Evolutionary conservation across 2,888 invertebrate genomes (phyloP), one percentile per base, ranked within the genome.

Genomic region (Sycophila texana): DNA sequence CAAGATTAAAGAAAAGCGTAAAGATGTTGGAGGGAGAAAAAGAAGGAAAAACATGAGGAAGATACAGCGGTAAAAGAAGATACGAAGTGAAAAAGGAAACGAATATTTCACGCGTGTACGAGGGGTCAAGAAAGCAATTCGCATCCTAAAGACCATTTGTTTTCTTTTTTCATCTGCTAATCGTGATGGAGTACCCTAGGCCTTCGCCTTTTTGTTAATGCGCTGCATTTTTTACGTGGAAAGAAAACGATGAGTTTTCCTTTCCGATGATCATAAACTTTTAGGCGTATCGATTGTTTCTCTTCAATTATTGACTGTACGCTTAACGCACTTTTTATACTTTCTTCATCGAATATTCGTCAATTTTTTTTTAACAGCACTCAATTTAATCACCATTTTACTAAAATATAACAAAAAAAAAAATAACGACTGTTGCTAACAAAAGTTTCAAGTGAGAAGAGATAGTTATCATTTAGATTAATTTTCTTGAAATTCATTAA

Each of bases 61-160:
- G n/a, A n/a, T n/a, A 49, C 26, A 61, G 20, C 51, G 13, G 51
- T 57, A 39, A 5, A 30, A 13, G 58, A 30, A 49, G 55, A 53
- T n/a, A 18, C 5, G 0, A 18, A 30, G 12, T 16, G 57, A 20
- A 16, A 55, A n/a, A 47, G 60, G 22, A 12, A 57, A 51, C 53
- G n/a, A 10, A 26, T 39, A 39, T 39, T 39, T 39, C 39, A 39
- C 58, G 49, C 12, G 49, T 16, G 53, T n/a, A 60, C 18, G 10
- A 30, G 47, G 70, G 70, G 70, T 55, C 55, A 61, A 57, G 20
- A 61, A 72, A 75, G 51, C 51, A 60, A 75, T 75, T 75, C 60
- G 74, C 51, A 58, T 51, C 51, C 14, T 51, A 58, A 30, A 16
- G 74, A 30, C 58, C 51, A 75, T 75, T 75, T 75, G 67, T 75